Base-by-base conservation (phyloP, 2,113 vertebrate genomes). In the Epinephelus fuscoguttatus region DNA sequence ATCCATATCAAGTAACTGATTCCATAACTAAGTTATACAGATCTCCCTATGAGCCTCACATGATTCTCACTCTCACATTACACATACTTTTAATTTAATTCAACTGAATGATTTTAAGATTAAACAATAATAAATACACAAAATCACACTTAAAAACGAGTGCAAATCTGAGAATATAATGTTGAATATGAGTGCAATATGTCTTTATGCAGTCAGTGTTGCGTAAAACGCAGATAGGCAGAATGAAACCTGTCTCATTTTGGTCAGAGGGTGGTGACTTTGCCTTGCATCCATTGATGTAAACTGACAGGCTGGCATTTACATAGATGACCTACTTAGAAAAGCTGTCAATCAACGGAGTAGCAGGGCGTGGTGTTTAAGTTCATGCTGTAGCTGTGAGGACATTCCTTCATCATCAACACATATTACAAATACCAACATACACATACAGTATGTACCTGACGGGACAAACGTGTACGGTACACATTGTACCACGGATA, bases 251-350 rank as follows among this genome's bases (percentile, higher is more conserved):
- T 37, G 25, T 27, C 81, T 84, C 84, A 89, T 81, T 92, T 77
- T 84, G 70, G 84, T 88, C 84, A 75, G 85, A 78, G 70, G 68
- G 64, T 83, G 82, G 89, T 86, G 89, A 93, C 81, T 90, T 85
- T 85, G 84, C 81, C 84, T 81, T 74, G 88, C 49, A 75, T 90
- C 86, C 66, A 78, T 40, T 92, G 90, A 94, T 94, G 81, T 84
- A 90, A 94, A 92, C 86, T 88, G 93, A 94, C 93, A 93, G 89
- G 67, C 90, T 94, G 93, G 88, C 88, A 94, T 95, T 94, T 94
- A 87, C 87, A 91, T 88, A 90, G 89, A 90, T 91, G 93, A 94
- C 90, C 91, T 92, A 93, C 81, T 93, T 93, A 92, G 81, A 86
- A 81, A 89, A 92, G 78, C 84, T 90, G 88, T 94, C 94, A 91